Base-by-base conservation (phyloP, 2,113 vertebrate genomes). In the Caloenas nicobarica region DNA sequence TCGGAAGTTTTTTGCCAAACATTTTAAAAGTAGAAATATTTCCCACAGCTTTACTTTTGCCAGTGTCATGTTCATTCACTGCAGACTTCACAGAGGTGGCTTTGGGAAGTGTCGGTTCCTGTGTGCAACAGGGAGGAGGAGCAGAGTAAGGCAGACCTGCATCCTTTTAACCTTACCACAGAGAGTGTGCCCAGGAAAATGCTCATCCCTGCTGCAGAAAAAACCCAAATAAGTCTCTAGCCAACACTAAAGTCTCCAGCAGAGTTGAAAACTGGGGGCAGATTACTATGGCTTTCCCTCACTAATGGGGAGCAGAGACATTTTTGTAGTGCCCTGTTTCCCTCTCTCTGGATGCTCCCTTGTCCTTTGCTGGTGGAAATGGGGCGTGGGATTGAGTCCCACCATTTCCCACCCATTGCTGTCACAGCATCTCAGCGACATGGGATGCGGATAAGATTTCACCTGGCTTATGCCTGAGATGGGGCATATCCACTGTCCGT, bases 241-340 rank as follows among this genome's bases (percentile, higher is more conserved):
- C 5, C 85, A 61, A 64, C 4, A 7, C 29, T 38, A 53, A 82
- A 7, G 22, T 50, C 62, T 72, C 31, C 50, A 65, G 11, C 19
- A 72, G n/a, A 10, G 44, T 34, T 42, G 58, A 84, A 74, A 89
- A 61, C 9, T 19, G 28, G 36, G 13, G 7, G 7, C 4, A 50
- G 58, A 62, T 64, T 68, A 11, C 11, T 5, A 1, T 61, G 24
- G 11, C 11, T 89, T 86, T 84, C 34, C 4, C 18, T 76, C 22
- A 4, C 13, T 56, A 51, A n/a, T 0, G 3, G 5, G 3, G 13
- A 11, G 5, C 13, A 68, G 31, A 74, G 53, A 38, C 18, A 26
- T 61, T 77, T 83, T 42, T 16, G 5, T n/a, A 58, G 26, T 10
- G 16, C 7, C 26, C 24, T 53, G 13, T 53, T 88, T 21, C 28